Evolutionary conservation across 2,888 invertebrate genomes (phyloP).

Genomic region (Campoplex nolae): DNA sequence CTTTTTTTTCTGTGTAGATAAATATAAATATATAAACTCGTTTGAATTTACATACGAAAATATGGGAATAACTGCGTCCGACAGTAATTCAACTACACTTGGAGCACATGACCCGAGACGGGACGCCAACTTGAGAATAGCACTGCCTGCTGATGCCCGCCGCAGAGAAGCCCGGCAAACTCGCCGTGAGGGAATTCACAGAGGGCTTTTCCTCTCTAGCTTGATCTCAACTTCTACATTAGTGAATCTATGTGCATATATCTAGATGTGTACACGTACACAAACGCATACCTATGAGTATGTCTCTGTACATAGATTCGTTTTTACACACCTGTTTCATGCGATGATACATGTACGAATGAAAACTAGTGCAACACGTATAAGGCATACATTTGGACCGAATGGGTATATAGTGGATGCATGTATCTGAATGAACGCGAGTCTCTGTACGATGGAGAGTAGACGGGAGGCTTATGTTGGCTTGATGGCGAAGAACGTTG

Average conservation of each 20-base stretch:
- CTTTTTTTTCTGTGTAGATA: too few species aligned
- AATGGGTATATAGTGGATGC: conserved; percentile 10
- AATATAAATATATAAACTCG: not conserved
- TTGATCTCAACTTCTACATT: conserved; percentile 48
- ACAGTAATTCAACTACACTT: conserved; percentile 20
- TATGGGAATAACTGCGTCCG: not conserved
- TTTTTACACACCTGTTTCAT: conserved; percentile 4
- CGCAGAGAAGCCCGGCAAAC: conserved; percentile 65
- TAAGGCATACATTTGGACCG: conserved; percentile 16
- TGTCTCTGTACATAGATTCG: conserved; percentile 52
- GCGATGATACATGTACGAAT: conserved; percentile 25
- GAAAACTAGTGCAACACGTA: conserved; percentile 58
- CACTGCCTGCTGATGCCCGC: conserved; percentile 59
- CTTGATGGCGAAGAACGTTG: conserved; percentile 67
- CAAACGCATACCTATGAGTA: conserved; percentile 17
- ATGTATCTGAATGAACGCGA: conserved; percentile 7
- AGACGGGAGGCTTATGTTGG: conserved; percentile 48
- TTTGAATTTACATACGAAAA: not conserved
- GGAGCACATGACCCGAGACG: conserved; percentile 62
- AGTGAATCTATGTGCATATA: not conserved
- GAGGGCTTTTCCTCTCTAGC: conserved; percentile 70
- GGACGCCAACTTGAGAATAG: conserved; percentile 74
- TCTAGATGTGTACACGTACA: conserved; percentile 14
- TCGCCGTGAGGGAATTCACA: conserved; percentile 65
- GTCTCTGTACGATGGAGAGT: conserved; percentile 17